Conservation (phyloP, 2,888 invertebrate genomes). For the Polia nebulosa region DNA sequence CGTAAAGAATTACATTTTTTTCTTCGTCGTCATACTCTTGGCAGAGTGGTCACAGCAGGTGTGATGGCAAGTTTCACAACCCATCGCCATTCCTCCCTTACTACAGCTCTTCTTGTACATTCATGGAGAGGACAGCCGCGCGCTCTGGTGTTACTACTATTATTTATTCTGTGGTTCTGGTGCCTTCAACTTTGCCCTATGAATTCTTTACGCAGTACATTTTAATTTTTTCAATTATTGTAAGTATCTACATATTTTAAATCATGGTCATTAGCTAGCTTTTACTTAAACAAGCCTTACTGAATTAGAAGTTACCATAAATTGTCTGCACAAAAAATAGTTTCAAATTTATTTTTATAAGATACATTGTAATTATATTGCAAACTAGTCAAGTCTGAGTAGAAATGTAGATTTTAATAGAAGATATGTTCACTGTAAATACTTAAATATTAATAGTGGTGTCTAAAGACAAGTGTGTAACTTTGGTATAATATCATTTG, state of each 20-base stretch:
- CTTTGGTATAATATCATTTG: neutral
- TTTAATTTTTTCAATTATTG: neutral
- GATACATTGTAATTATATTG: neutral
- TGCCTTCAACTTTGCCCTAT: too few species aligned
- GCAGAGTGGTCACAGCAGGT: too few species aligned
- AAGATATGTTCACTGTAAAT: neutral
- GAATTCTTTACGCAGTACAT: slow-evolving; percentile 16
- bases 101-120: too few species aligned
- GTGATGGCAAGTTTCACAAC: too few species aligned
- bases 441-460: neutral
- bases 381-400: slow-evolving; percentile 29
- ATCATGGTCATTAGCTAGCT: too few species aligned
- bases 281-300: slow-evolving; percentile 7
- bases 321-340: neutral
- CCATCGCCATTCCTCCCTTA: too few species aligned
- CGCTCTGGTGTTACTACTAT: too few species aligned
- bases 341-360: neutral
- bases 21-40: too few species aligned
- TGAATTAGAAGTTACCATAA: neutral
- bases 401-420: neutral
- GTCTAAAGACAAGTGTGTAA: neutral
- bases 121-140: too few species aligned
- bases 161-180: too few species aligned
- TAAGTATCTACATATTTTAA: too few species aligned
- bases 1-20: too few species aligned